Percentiles rank a stretch among this genome's conserved stretches.
These are phyloP conservation scores for Erpobdella octoculata DNA, from an alignment of 2,888 invertebrate genomes.

Conservation along the genomic window DNA sequence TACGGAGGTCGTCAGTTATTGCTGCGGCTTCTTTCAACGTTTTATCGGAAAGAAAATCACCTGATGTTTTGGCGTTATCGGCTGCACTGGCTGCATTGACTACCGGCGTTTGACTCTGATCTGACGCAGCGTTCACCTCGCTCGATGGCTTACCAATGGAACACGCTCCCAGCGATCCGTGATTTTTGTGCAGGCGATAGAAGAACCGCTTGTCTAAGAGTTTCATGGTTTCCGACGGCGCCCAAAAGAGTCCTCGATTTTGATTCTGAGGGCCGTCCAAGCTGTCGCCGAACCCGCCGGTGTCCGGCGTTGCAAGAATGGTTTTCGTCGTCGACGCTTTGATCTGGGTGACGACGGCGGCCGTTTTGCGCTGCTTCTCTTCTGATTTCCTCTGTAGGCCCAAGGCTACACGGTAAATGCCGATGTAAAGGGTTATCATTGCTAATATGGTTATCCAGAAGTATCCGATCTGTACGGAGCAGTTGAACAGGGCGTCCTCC, in stretches of 20 bases:
- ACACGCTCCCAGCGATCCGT: no score
- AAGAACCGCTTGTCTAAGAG: neutral
- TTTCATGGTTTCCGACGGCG: neutral
- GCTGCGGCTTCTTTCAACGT: no score
- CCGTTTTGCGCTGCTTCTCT: slow-evolving; percentile 77
- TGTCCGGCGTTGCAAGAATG: neutral
- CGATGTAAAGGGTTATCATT: slow-evolving; percentile 86
- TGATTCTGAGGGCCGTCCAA: neutral
- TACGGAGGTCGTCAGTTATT: no score
- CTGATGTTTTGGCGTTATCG: no score
- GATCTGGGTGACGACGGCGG: slow-evolving; percentile 39
- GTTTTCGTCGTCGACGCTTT: neutral
- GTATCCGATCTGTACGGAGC: slow-evolving; percentile 88
- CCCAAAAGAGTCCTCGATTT: neutral
- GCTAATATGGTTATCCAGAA: slow-evolving; percentile 95
- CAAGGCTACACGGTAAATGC: slow-evolving; percentile 92
- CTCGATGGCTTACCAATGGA: no score
- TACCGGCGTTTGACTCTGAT: no score
- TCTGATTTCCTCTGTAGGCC: slow-evolving; percentile 95
- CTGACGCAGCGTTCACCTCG: no score
- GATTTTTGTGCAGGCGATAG: neutral
- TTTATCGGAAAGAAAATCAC: no score
- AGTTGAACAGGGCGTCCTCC: slow-evolving; percentile 92
- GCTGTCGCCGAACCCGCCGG: neutral
- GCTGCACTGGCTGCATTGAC: no score